Percentiles rank a stretch among this genome's conserved stretches.
phyloP scores from a whole-genome alignment of 2,797 vertebrate species.

The Anguilla anguilla region DNA sequence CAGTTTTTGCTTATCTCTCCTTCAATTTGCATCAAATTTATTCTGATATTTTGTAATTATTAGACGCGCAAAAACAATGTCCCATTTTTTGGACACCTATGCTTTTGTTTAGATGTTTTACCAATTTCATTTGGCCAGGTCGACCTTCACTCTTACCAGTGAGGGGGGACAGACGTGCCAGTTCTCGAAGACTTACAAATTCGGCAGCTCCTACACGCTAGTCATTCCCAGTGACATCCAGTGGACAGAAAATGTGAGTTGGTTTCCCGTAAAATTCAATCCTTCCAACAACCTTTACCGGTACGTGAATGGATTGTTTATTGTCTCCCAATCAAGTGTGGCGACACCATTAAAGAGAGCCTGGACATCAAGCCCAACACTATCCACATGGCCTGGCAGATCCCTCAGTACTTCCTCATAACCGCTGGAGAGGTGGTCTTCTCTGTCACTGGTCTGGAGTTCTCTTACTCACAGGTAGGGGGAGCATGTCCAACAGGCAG shows the following conservation, averaged over 20 bases:
- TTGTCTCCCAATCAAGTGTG: slow-evolving; percentile 59
- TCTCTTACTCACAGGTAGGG: slow-evolving; percentile 95
- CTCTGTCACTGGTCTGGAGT: slow-evolving; percentile 92
- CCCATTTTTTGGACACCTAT: not conserved
- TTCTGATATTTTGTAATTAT: no score
- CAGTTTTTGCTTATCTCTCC: not conserved
- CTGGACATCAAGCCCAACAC: slow-evolving; percentile 84
- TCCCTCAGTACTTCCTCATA: slow-evolving; percentile 95
- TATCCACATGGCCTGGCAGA: slow-evolving; percentile 89
- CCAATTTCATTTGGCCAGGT: slow-evolving; percentile 52
- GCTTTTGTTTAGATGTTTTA: not conserved
- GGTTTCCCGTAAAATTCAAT: not conserved
- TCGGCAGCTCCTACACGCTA: slow-evolving; percentile 81
- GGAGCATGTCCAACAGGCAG: not conserved
- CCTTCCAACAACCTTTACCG: not conserved
- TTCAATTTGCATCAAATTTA: not conserved
- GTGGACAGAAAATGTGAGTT: slow-evolving; percentile 61
- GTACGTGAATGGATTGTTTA: not conserved
- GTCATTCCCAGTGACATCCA: slow-evolving; percentile 65
- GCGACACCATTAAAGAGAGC: slow-evolving; percentile 32
- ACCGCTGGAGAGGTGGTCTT: slow-evolving; percentile 91
- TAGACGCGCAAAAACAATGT: not conserved
- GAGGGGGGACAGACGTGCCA: slow-evolving; percentile 50
- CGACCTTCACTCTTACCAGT: slow-evolving; percentile 40
- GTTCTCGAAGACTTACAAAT: slow-evolving; percentile 66